Percentiles rank a stretch among this genome's conserved stretches.
Evolutionary conservation across 2,113 vertebrate genomes (phyloP).

Genomic region (Rallus limicola): DNA sequence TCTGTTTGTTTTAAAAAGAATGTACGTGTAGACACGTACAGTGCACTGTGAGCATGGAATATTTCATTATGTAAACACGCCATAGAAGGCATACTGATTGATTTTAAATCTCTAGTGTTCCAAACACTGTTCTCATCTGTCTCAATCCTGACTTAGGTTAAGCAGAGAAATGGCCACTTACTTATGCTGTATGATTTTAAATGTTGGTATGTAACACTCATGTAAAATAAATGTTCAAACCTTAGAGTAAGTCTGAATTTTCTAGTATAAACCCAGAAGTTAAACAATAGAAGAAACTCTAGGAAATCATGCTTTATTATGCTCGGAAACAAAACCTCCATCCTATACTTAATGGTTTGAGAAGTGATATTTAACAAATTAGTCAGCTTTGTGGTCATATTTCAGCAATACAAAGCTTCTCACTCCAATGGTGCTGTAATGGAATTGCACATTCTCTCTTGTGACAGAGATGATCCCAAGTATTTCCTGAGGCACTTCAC

Average conservation of each 20-base stretch:
- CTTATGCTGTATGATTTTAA: background rate
- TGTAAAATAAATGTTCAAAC: background rate
- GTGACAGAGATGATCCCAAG: background rate
- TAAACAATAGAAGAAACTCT: background rate
- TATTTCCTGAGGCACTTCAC: background rate
- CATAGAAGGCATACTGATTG: background rate
- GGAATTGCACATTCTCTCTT: background rate
- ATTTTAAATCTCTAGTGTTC: background rate
- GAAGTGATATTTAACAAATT: background rate
- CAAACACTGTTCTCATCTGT: background rate
- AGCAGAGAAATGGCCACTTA: background rate
- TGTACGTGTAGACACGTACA: no score
- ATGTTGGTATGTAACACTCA: background rate
- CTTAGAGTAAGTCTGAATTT: background rate
- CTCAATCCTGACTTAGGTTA: background rate
- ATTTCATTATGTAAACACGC: background rate
- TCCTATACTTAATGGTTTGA: background rate
- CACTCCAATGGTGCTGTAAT: background rate
- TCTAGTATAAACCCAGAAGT: background rate
- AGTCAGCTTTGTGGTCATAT: background rate
- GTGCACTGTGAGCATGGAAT: background rate
- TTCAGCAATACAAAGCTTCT: background rate
- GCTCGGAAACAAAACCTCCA: background rate
- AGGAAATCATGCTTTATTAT: background rate
- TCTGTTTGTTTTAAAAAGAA: background rate